Evolutionary conservation across 2,113 vertebrate species (phyloP).

Genomic region (Clarias batrachus): DNA sequence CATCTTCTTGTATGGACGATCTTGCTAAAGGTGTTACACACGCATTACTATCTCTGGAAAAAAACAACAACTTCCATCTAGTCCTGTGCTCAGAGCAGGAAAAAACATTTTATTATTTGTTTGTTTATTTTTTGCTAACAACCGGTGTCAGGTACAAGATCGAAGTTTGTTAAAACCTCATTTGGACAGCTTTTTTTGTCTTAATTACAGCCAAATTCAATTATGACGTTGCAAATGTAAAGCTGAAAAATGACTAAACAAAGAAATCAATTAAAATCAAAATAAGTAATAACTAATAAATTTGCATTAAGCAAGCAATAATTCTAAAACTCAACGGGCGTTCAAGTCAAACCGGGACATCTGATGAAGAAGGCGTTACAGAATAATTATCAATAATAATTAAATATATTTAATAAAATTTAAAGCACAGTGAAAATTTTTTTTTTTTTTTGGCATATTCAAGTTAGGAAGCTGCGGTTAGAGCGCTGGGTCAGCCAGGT

Average conservation of each 20-base stretch:
- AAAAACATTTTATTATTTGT: not conserved
- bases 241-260: not conserved
- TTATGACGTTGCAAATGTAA: not conserved
- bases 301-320: not conserved
- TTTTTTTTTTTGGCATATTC: too few relatives aligned
- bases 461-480: too few relatives aligned
- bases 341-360: too few relatives aligned
- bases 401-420: too few relatives aligned
- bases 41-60: not conserved
- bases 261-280: not conserved
- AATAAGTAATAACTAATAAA: not conserved
- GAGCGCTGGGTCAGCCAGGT: too few relatives aligned
- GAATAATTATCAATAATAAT: too few relatives aligned
- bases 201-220: not conserved
- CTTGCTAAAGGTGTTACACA: slow-evolving; percentile 33
- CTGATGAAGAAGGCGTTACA: too few relatives aligned
- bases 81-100: not conserved
- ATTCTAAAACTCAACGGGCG: not conserved
- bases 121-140: not conserved
- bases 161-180: not conserved
- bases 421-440: too few relatives aligned
- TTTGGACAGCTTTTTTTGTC: not conserved
- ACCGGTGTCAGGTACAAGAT: not conserved
- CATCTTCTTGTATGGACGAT: slow-evolving; percentile 34
- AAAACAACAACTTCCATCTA: not conserved